Evolutionary conservation across 1,140 invertebrate species (phyloP), one percentile per base, ranked within the genome.

Genomic region (Saccostrea glomerata): DNA sequence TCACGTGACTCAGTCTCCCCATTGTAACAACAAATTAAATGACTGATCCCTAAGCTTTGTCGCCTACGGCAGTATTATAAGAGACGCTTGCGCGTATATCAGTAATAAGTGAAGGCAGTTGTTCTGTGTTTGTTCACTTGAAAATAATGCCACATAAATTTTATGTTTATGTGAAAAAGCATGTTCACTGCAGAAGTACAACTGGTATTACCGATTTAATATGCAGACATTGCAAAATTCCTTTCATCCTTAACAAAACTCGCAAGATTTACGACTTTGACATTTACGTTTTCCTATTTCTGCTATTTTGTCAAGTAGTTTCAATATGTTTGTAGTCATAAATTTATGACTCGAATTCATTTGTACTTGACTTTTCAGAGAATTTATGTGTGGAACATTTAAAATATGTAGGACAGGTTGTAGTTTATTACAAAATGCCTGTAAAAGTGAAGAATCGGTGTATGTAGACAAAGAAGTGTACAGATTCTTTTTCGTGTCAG

Each of bases 121-220:
- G 70, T 77, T 77, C 11, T 30, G 25, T 30, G 70, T 77, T 77
- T 77, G 70, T 36, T 77, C 70, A 30, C 70, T 77, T 77, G 70
- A 77, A 30, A 77, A 25, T 77, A 25, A 77, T 77, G 70, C 23
- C 23, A 77, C 23, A 77, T 77, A 77, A 77, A 77, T 1, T 77
- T 77, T 77, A 36, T 25, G 70, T 77, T 77, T 77, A 77, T 77
- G 70, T 13, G 25, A 77, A 25, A 77, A 77, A 77, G 13, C 70
- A 25, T 77, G 70, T 77, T 36, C 25, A 47, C 70, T 77, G 70
- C 70, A 40, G 25, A 77, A 77, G 70, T 77, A 25, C 70, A 77
- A 30, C 70, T 11, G 23, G 25, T 77, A 20, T 77, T 30, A 77
- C 25, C 70, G 70, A 11, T 36, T 15, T 17, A 36, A 77, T 77